A percentile compares a stretch with the other conserved stretches of the same genome.
phyloP scores from a whole-genome alignment of 1,140 invertebrate species.

The Augochlora pura region DNA sequence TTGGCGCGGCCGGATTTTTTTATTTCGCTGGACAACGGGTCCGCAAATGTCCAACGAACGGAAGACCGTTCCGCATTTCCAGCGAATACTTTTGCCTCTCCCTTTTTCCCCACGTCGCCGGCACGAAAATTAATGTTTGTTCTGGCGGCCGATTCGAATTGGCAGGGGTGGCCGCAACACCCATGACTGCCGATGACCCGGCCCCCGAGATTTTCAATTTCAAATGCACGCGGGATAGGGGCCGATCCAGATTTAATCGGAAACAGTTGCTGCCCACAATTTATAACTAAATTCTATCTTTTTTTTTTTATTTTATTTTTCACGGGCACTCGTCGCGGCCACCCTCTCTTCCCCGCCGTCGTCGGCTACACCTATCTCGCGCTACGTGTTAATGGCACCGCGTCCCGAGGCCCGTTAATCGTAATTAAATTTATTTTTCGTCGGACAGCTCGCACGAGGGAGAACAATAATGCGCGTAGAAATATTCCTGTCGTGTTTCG shows the following conservation, averaged over 20 bases:
- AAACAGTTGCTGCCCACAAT: slow-evolving; percentile 9
- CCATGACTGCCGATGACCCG: slow-evolving; percentile 29
- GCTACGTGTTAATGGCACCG: slow-evolving; percentile 12
- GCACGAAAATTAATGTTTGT: slow-evolving; percentile 48
- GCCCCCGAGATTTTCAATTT: slow-evolving; percentile 37
- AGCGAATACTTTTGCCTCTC: slow-evolving; percentile 36
- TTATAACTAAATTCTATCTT: slow-evolving; percentile 29
- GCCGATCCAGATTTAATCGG: background rate
- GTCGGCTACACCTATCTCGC: no score
- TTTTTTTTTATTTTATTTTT: background rate
- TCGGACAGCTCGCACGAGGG: no score
- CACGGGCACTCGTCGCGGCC: background rate
- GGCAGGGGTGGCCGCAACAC: background rate
- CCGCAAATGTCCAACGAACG: slow-evolving; percentile 33
- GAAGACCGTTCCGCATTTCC: slow-evolving; percentile 36
- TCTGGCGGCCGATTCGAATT: slow-evolving; percentile 27
- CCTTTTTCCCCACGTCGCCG: background rate
- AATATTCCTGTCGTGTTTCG: no score
- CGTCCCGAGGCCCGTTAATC: background rate
- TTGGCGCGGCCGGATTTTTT: slow-evolving; percentile 13
- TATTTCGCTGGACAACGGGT: background rate
- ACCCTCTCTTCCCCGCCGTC: no score
- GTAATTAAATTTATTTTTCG: no score
- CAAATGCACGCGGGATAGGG: slow-evolving; percentile 5
- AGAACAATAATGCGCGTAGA: no score